Evolutionary conservation across 1,140 invertebrate genomes (phyloP), one percentile per base, ranked within the genome.

Genomic region (Aculops lycopersici): DNA sequence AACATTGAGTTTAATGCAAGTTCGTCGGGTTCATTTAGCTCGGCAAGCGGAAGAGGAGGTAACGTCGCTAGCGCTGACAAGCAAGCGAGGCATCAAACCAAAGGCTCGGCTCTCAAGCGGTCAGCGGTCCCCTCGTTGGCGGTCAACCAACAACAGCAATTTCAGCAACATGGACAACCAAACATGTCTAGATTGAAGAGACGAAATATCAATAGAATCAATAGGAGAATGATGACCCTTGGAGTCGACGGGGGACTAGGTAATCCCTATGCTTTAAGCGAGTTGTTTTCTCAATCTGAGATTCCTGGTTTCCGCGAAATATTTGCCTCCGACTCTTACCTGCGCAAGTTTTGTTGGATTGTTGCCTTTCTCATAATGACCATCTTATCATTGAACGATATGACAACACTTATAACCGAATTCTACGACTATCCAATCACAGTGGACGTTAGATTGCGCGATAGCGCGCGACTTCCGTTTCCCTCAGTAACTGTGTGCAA

Each of bases 401-500:
- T 47, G 14, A 36, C 40, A 3, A 38, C 41, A 38, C 31, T 48
- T 12, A 38, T 48, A 12, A 36, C 40, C 2, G 47, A 48, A 20
- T 48, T 46, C 21, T 48, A 47, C 38, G 21, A 36, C 1, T 48
- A 48, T 40, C 47, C 47, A 20, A 43, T 47, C 20, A 47, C 47
- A 1, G 47, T 48, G 1, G 46, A 47, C 36, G 44, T 48, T n/a
- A 43, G 47, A 14, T 21, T 48, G 4, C 37, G 44, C 17, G 47
- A 48, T 20, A 40, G 31, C 16, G 38, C 40, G n/a, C 38, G 46
- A 20, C 39, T 48, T 16, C 43, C 41, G 5, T 58, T 59, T 46
- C 57, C 57, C 4, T 55, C 55, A 24, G 52, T 59, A 0, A 58
- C 56, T 2, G 44, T 59, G 5, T 59, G 57, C 41, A 59, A 59